Evolutionary conservation across 2,113 vertebrate species (phyloP), one percentile per base, ranked within the genome.

Genomic region (Myotis davidii): DNA sequence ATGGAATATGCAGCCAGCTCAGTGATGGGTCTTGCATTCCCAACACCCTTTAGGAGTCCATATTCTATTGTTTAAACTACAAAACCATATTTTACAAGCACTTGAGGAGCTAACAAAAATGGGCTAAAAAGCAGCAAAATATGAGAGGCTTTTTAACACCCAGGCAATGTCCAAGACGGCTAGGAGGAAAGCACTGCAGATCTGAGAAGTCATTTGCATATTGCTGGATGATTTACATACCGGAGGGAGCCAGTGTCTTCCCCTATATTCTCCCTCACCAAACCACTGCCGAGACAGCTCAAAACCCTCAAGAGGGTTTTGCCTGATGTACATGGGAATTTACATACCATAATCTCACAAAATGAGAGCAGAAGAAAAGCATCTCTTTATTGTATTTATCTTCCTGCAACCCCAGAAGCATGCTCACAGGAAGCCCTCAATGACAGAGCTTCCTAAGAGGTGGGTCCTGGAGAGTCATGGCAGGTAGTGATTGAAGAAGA

Each of bases 371-470:
- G 90, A 94, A 90, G 25, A 85, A 77, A 92, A 85, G 34, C 91
- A 93, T 97, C 97, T 96, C 97, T 98, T 98, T 96, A 87, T 96
- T 97, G 97, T 98, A 97, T 97, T 97, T 98, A 97, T 96, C 96
- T 98, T 97, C 97, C 92, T 67, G 84, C 91, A 12, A 0, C 69
- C 95, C 97, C 96, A 97, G 96, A 97, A 94, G 97, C 93, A 97
- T 92, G 88, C 97, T 97, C 45, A 0, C 70, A 96, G 97, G 95
- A 98, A 97, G 81, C 87, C 85, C 70, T 97, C 98, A 96, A 92
- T 94, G 76, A 97, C 96, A 97, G 21, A 0, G 29, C 92, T 97
- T 96, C 96, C 91, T 88, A 94, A 85, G 87, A 95, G 83, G 95
- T 73, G 90, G 97, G 97, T 98, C 97, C 95, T 81, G 94, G 90